Percentiles rank a stretch among this genome's conserved stretches.
These are phyloP conservation scores for Labroides dimidiatus DNA, from an alignment of 2,797 vertebrate genomes.

Conservation along the genomic window DNA sequence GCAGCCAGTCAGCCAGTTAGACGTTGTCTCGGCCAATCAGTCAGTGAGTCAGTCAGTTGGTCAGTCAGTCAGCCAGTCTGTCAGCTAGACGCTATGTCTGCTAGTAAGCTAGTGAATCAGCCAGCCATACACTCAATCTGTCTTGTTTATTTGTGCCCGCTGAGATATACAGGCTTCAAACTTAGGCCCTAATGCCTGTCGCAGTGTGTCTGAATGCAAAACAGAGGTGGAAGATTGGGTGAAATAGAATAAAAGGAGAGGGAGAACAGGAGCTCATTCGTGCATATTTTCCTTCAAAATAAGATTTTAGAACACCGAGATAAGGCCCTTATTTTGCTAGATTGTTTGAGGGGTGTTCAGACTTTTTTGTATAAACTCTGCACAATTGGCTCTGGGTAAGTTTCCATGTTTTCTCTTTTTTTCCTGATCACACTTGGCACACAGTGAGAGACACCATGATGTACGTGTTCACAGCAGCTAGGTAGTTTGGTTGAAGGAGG, in stretches of 20 bases:
- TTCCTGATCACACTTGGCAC: too few species aligned
- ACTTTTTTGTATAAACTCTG: background rate
- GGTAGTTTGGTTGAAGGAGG: too few species aligned
- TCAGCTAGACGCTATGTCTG: conserved; percentile 40
- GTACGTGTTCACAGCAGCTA: too few species aligned
- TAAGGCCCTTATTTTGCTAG: background rate
- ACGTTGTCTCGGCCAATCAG: conserved; percentile 33
- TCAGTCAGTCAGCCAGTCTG: conserved; percentile 35
- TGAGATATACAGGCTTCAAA: conserved; percentile 38
- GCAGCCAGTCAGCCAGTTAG: conserved; percentile 11
- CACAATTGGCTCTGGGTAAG: too few species aligned
- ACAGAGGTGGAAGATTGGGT: conserved; percentile 17
- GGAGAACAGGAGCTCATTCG: background rate
- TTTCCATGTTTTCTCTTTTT: too few species aligned
- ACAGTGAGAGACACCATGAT: background rate
- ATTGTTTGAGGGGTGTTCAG: background rate
- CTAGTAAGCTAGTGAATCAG: conserved; percentile 38
- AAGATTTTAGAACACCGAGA: accelerated
- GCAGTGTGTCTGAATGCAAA: conserved; percentile 23
- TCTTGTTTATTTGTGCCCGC: conserved; percentile 44
- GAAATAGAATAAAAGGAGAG: conserved; percentile 3
- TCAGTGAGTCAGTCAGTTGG: conserved; percentile 22
- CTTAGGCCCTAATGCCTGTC: conserved; percentile 29
- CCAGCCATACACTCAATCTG: conserved; percentile 48
- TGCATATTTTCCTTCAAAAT: background rate